These are phyloP conservation scores for Melanostigma gelatinosum DNA, from an alignment of 2,113 vertebrate genomes.

Conservation along the genomic window DNA sequence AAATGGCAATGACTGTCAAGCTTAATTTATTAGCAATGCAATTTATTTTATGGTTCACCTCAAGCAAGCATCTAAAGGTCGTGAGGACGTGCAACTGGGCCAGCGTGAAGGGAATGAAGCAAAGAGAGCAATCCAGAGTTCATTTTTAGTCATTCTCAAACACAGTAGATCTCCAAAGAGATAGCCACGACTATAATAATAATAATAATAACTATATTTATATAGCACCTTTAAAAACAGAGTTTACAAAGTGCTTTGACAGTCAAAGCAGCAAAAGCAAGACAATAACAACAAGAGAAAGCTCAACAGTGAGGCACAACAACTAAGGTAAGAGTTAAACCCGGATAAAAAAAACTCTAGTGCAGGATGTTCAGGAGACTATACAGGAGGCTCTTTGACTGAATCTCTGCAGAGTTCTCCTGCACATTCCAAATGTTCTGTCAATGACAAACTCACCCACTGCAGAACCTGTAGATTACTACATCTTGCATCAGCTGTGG, in stretches of 20 bases:
- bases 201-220: too few relatives aligned
- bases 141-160: constrained; percentile 31
- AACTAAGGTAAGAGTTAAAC: too few relatives aligned
- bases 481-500: constrained; percentile 3
- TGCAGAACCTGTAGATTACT: neutral
- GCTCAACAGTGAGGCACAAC: too few relatives aligned
- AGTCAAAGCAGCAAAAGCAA: too few relatives aligned
- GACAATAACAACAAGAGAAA: too few relatives aligned
- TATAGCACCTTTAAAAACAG: too few relatives aligned
- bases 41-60: constrained; percentile 73
- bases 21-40: constrained; percentile 71
- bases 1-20: constrained; percentile 71
- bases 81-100: constrained; percentile 53
- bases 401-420: constrained; percentile 5
- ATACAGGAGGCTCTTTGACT: constrained; percentile 8
- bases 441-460: neutral
- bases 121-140: constrained; percentile 13
- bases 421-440: neutral
- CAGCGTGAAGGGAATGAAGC: constrained; percentile 35
- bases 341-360: neutral
- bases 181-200: neutral
- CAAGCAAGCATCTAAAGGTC: constrained; percentile 69
- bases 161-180: constrained; percentile 19
- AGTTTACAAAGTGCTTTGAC: too few relatives aligned
- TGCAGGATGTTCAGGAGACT: constrained; percentile 15